Percentiles rank a stretch among this genome's conserved stretches.
Conservation (phyloP, 2,888 invertebrate genomes). For the Drosophila pseudotakahashii region DNA sequence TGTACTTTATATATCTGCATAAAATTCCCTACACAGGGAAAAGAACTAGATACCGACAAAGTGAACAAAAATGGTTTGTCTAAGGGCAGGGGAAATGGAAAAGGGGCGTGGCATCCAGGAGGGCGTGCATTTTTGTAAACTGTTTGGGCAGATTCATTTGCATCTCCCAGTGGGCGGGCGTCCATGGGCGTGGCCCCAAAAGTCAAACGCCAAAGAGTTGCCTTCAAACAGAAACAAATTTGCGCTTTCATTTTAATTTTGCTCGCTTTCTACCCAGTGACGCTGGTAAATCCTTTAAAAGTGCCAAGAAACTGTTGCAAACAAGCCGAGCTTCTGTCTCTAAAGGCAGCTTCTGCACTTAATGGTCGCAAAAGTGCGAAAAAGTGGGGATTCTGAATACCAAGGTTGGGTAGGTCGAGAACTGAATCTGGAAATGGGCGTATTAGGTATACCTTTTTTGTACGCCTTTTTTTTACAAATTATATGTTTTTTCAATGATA, state of each 20-base stretch:
- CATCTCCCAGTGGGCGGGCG: conserved; percentile 32
- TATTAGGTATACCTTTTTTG: neutral
- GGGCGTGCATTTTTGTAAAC: conserved; percentile 40
- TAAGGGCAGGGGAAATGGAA: neutral
- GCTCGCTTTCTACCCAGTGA: conserved; percentile 3
- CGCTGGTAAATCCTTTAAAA: conserved; percentile 25
- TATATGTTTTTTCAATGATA: neutral
- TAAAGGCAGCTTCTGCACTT: conserved; percentile 21
- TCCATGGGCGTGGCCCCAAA: conserved; percentile 23
- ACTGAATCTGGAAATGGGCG: neutral
- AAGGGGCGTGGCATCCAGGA: conserved; percentile 15
- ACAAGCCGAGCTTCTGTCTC: conserved; percentile 11
- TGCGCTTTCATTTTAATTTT: conserved; percentile 40
- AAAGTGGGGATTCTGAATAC: neutral
- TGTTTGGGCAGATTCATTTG: conserved; percentile 36
- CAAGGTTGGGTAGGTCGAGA: neutral
- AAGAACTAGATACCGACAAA: conserved; percentile 34
- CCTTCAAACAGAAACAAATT: conserved; percentile 37
- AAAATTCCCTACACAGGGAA: conserved; percentile 11
- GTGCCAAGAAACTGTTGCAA: conserved; percentile 16
- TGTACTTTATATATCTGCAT: conserved; percentile 32
- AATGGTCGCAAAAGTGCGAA: conserved; percentile 29
- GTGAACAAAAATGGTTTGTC: conserved; percentile 31
- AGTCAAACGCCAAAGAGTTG: conserved; percentile 37
- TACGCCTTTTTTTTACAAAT: neutral